Conservation (phyloP, 2,797 vertebrate species). For the Neopelma chrysocephalum region DNA sequence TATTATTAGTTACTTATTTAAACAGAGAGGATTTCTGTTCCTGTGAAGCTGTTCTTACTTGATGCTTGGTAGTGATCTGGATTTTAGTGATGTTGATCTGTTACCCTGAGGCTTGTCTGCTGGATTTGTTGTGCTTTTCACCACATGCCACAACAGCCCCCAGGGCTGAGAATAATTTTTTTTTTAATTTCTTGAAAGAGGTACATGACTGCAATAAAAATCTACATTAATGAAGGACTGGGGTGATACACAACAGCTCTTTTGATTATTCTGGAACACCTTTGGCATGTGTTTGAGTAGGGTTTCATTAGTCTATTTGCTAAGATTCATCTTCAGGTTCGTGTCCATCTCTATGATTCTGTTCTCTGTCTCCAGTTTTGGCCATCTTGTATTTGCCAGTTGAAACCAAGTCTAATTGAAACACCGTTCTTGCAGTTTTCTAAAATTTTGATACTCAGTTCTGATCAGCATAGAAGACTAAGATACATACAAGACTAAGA, state of each 20-base stretch:
- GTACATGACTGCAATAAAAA: not conserved
- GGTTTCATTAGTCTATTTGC: not conserved
- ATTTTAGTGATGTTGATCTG: not conserved
- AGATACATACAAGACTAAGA: not conserved
- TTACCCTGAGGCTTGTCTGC: not conserved
- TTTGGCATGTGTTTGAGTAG: not conserved
- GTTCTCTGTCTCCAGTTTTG: not conserved
- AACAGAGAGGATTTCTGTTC: not conserved
- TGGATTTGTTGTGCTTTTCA: not conserved
- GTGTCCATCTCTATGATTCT: fast-evolving
- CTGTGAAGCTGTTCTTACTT: not conserved
- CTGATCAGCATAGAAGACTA: not conserved
- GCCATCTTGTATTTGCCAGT: not conserved
- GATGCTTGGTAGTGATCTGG: not conserved
- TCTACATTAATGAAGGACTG: not conserved
- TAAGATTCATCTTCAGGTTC: not conserved
- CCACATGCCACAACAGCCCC: not conserved
- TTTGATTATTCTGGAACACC: not conserved
- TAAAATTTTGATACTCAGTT: fast-evolving
- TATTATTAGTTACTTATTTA: not conserved
- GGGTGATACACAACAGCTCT: not conserved
- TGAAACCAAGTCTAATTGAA: not conserved
- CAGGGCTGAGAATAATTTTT: not conserved
- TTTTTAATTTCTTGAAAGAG: not conserved
- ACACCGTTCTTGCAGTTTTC: not conserved